Conservation (phyloP, 2,888 invertebrate species). For the Lutraria lutraria region DNA sequence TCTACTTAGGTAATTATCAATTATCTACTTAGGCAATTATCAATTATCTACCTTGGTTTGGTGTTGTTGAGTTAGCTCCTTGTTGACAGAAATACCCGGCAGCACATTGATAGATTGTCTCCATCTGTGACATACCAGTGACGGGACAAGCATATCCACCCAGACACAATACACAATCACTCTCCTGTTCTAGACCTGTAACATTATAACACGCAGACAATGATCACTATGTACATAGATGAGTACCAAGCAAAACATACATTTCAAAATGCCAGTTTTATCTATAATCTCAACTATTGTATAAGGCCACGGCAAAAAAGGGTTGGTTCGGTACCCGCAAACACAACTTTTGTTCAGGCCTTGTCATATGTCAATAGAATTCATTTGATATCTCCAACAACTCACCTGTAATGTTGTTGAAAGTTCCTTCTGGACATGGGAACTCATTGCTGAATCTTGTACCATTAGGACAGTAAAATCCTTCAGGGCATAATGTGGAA, state of each 20-base stretch:
- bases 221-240: too few relatives aligned
- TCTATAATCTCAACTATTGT: too few relatives aligned
- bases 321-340: too few relatives aligned
- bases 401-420: conserved; percentile 83
- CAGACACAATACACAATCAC: conserved; percentile 82
- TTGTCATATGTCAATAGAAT: background rate
- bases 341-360: too few relatives aligned
- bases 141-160: conserved; percentile 84
- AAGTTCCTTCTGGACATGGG: conserved; percentile 85
- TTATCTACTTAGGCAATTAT: background rate
- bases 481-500: conserved; percentile 81
- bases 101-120: conserved; percentile 75
- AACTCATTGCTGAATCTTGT: conserved; percentile 81
- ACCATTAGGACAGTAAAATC: conserved; percentile 81
- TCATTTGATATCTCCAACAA: background rate
- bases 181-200: conserved; percentile 73
- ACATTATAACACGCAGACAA: background rate
- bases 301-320: too few relatives aligned
- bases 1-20: too few relatives aligned
- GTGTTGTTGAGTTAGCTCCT: conserved; percentile 82
- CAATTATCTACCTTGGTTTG: conserved; percentile 80
- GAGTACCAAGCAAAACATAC: too few relatives aligned
- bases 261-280: too few relatives aligned
- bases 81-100: conserved; percentile 85
- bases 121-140: conserved; percentile 81